Percentiles rank a stretch among this genome's conserved stretches.
phyloP scores from a whole-genome alignment of 2,797 vertebrate species.

The Mycteria americana region DNA sequence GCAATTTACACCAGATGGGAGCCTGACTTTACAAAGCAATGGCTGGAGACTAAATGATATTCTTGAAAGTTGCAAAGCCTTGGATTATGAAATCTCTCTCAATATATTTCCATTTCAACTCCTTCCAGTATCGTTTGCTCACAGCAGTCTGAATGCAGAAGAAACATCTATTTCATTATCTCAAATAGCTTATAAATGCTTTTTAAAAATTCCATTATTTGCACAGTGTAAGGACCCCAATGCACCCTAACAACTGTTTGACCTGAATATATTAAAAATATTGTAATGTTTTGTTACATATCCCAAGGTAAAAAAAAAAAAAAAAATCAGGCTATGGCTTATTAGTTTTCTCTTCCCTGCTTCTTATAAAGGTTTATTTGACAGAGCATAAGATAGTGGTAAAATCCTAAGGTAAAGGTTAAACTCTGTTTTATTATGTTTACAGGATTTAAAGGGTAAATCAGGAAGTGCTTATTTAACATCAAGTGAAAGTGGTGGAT shows the following conservation, averaged over 20 bases:
- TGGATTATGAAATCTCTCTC: constrained; percentile 65
- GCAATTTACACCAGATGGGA: constrained; percentile 25
- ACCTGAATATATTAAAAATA: constrained; percentile 79
- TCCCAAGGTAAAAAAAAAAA: constrained; percentile 72
- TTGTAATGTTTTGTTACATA: constrained; percentile 80
- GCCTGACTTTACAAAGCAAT: constrained; percentile 26
- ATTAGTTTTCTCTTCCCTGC: constrained; percentile 77
- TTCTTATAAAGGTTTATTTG: constrained; percentile 77
- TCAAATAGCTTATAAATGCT: constrained; percentile 63
- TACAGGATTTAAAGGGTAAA: constrained; percentile 85
- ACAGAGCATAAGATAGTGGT: constrained; percentile 72
- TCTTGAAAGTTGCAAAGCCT: constrained; percentile 58
- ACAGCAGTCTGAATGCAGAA: constrained; percentile 11
- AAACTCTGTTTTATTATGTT: constrained; percentile 84
- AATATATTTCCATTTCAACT: constrained; percentile 61
- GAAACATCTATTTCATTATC: constrained; percentile 77
- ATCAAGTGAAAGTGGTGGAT: constrained; percentile 89
- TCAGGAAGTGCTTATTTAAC: constrained; percentile 86
- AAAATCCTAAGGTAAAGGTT: constrained; percentile 88
- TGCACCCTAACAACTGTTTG: constrained; percentile 65
- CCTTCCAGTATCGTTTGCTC: constrained; percentile 49
- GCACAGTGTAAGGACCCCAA: constrained; percentile 29
- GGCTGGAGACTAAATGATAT: constrained; percentile 39
- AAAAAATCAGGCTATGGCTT: constrained; percentile 70
- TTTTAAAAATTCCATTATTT: constrained; percentile 66